These are phyloP conservation scores for Delia radicum DNA, from an alignment of 1,140 invertebrate genomes.

Conservation along the genomic window DNA sequence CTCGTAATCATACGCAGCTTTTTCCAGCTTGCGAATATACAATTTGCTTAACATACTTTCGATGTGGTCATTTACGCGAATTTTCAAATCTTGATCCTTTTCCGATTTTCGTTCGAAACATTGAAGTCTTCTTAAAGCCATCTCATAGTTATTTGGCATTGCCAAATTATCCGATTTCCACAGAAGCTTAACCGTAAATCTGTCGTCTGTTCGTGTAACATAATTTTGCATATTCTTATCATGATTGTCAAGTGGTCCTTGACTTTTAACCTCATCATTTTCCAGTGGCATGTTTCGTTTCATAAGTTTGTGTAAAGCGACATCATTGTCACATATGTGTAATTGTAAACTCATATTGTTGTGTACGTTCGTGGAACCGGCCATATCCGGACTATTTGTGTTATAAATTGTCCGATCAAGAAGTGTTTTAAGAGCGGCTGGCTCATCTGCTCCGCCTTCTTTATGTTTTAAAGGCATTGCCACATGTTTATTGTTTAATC, in stretches of 20 bases:
- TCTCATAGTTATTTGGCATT: constrained; percentile 26
- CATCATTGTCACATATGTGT: neutral
- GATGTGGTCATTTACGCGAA: no score
- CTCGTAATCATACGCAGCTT: neutral
- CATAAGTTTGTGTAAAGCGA: neutral
- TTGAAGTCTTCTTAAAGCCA: constrained; percentile 11
- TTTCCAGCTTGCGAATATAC: neutral
- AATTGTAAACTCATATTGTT: neutral
- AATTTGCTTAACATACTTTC: neutral
- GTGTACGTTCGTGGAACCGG: neutral
- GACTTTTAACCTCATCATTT: no score
- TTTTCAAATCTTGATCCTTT: no score
- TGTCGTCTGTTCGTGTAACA: neutral
- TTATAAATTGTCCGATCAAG: neutral
- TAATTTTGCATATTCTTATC: neutral
- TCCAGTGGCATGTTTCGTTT: no score
- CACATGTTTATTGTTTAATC: constrained; percentile 15
- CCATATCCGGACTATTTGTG: neutral
- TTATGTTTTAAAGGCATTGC: neutral
- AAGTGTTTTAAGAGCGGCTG: neutral
- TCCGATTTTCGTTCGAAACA: constrained; percentile 22
- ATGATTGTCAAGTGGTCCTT: neutral
- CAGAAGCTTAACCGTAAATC: constrained; percentile 12
- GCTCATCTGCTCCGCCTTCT: neutral
- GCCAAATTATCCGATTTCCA: constrained; percentile 17